phyloP scores from a whole-genome alignment of 2,797 vertebrate genomes.

The Balearica regulorum region DNA sequence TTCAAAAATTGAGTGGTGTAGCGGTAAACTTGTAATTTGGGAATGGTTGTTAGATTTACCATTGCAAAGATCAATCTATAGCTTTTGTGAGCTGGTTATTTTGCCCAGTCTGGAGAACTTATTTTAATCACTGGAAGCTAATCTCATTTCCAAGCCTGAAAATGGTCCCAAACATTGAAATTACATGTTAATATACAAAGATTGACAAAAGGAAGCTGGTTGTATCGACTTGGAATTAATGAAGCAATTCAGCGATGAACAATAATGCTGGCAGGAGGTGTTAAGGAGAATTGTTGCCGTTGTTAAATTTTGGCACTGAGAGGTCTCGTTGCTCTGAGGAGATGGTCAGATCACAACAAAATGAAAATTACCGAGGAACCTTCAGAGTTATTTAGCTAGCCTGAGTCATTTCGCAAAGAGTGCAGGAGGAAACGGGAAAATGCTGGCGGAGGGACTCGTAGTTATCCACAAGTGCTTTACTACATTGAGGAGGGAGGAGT shows the following conservation, averaged over 20 bases:
- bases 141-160: slow-evolving; percentile 55
- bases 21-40: slow-evolving; percentile 46
- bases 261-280: slow-evolving; percentile 61
- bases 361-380: slow-evolving; percentile 10
- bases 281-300: slow-evolving; percentile 53
- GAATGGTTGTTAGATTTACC: not conserved
- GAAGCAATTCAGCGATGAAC: slow-evolving; percentile 60
- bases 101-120: slow-evolving; percentile 39
- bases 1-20: slow-evolving; percentile 13
- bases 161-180: slow-evolving; percentile 58
- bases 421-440: not conserved
- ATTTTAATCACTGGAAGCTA: slow-evolving; percentile 54
- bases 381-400: not conserved
- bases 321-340: slow-evolving; percentile 32
- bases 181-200: slow-evolving; percentile 61
- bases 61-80: slow-evolving; percentile 37
- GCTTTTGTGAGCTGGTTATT: slow-evolving; percentile 43
- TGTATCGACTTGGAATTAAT: slow-evolving; percentile 63
- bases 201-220: slow-evolving; percentile 63
- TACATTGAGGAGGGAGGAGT: not conserved
- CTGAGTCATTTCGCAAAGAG: not conserved
- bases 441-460: not conserved
- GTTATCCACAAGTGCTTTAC: not conserved
- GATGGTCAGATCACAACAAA: not conserved
- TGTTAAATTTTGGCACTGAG: slow-evolving; percentile 54